Evolutionary conservation across 2,888 invertebrate species (phyloP), one percentile per base, ranked within the genome.

Genomic region (Athrips mouffetella): DNA sequence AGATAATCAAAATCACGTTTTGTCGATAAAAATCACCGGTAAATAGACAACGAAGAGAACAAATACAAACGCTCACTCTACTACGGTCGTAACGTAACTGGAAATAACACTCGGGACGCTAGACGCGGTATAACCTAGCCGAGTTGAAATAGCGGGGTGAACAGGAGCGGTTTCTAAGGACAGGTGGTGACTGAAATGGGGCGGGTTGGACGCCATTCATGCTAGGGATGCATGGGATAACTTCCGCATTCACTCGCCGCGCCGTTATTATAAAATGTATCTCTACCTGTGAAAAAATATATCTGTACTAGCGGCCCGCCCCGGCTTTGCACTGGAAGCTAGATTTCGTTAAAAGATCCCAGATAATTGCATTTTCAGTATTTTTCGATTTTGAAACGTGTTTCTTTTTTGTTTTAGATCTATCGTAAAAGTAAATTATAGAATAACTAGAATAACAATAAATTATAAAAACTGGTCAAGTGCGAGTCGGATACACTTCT

Each of bases 161-260:
- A 57, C 66, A 64, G 70, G 69, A 65, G 64, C 60, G 53, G 29
- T 51, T 53, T 52, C 58, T 57, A 59, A 67, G 67, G 70, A 62
- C 63, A 66, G 70, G 69, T 71, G 72, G 62, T 63, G 57, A 69
- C 62, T 66, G 60, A 60, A 72, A 62, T 63, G 64, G 76, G 78
- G 68, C 73, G 81, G 73, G 65, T 76, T 70, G 60, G 59, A 55
- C 44, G 62, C 76, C 85, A 86, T 87, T 87, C 83, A 87, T 80
- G 70, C 53, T 52, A 46, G 49, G 37, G 68, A 58, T 60, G 67
- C 65, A 67, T 66, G 52, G 63, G 56, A 62, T 64, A 62, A 58
- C 76, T 83, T 84, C 83, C 83, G 82, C 80, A 77, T 83, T 80
- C 76, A 72, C 54, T 51, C 60, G 56, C n/a, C n/a, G n/a, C n/a